Conservation (phyloP, 1,140 invertebrate genomes). For the Drosophila parvula region DNA sequence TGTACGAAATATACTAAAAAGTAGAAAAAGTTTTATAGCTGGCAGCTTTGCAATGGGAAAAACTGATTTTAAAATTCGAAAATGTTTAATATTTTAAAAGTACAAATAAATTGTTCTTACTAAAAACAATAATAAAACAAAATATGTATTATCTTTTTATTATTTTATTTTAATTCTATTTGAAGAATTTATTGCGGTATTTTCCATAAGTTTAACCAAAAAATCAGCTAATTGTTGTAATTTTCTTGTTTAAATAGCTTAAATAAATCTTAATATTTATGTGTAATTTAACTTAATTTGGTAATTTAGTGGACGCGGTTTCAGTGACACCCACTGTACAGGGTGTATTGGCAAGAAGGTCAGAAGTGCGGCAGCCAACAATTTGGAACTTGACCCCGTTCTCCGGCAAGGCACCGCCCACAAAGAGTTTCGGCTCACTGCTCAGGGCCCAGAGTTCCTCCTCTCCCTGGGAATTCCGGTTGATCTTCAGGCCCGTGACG, state of each 20-base stretch:
- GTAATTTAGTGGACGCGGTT: neutral
- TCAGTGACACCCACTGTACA: slow-evolving; percentile 57
- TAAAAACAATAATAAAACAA: neutral
- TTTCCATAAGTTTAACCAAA: neutral
- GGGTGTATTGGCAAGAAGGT: slow-evolving; percentile 70
- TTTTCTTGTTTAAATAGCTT: neutral
- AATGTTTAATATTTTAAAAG: neutral
- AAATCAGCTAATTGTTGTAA: neutral
- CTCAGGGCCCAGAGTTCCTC: slow-evolving; percentile 84
- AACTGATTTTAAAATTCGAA: neutral
- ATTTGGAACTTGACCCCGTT: slow-evolving; percentile 89
- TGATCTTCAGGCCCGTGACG: slow-evolving; percentile 88
- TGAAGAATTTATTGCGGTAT: neutral
- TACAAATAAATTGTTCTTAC: neutral
- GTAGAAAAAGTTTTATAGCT: neutral
- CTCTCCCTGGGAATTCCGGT: slow-evolving; percentile 85
- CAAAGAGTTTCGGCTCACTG: slow-evolving; percentile 86
- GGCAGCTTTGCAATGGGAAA: neutral
- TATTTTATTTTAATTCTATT: neutral
- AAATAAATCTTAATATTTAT: neutral
- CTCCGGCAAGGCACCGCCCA: slow-evolving; percentile 84
- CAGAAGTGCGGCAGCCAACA: slow-evolving; percentile 75
- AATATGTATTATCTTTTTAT: neutral
- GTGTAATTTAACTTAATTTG: slow-evolving; percentile 1
- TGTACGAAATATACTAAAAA: neutral